Conservation (phyloP, 2,113 vertebrate species). For the Stegostoma tigrinum region DNA sequence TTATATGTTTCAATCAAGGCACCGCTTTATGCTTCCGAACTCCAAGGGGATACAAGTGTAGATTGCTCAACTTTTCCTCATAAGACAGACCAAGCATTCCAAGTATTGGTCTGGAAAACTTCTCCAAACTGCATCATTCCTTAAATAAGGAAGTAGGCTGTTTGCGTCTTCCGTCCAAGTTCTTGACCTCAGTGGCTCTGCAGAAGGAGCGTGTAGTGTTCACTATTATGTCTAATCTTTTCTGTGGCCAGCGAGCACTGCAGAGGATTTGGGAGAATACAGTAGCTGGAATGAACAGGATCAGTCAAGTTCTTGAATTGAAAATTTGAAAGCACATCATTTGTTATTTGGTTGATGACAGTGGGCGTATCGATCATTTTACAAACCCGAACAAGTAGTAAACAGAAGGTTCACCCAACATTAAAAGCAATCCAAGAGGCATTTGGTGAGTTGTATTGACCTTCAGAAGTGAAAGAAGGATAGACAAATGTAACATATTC, state of each 20-base stretch:
- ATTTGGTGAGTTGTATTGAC: not conserved
- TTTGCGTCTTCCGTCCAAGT: not conserved
- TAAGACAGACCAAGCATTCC: no score
- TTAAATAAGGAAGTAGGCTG: no score
- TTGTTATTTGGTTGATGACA: not conserved
- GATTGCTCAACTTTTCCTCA: no score
- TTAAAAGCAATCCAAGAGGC: not conserved
- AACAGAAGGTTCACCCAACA: not conserved
- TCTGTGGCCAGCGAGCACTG: not conserved
- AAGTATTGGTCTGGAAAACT: no score
- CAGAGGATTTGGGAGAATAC: not conserved
- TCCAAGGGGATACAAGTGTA: no score
- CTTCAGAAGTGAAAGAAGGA: not conserved
- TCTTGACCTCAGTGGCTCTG: not conserved
- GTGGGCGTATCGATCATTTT: not conserved
- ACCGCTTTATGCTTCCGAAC: no score
- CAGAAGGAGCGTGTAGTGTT: not conserved
- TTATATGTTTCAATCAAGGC: no score
- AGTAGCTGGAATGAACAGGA: not conserved
- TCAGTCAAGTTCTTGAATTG: not conserved
- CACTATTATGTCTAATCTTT: not conserved
- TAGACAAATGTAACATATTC: not conserved
- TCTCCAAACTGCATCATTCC: no score
- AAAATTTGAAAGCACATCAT: no score
- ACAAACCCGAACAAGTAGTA: not conserved